Evolutionary conservation across 2,888 invertebrate genomes (phyloP), one percentile per base, ranked within the genome.

Genomic region (Pherbina coryleti): DNA sequence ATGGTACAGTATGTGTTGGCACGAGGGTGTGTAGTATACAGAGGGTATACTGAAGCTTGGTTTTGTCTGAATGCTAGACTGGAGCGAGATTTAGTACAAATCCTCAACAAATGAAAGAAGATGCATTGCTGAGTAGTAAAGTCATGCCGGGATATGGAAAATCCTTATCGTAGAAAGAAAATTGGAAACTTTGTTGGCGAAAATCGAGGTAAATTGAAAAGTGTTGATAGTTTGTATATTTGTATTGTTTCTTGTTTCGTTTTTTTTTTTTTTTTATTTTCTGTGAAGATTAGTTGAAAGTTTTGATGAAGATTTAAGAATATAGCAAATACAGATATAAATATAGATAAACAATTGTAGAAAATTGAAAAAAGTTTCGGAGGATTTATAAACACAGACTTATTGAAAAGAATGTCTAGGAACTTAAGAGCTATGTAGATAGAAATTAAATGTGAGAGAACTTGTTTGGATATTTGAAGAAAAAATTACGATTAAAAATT

Each of bases 41-140:
- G 44, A 44, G 11, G 44, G 44, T 11, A 11, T 44, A 5, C 3
- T 5, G 3, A 5, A 31, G 31, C 8, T 44, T 31, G 57, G 31
- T 55, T n/a, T n/a, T n/a, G 67, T 19, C 25, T 19, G 25, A 67
- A 49, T 49, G 49, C 14, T 51, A 53, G 34, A 51, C 75, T 66
- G 19, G 53, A 77, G 78, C 80, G 80, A 78, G 82, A 81, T 81
- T 81, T 82, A 78, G 79, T 76, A 78, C 76, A 82, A 81, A 82
- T 81, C 81, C 81, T 67, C 71, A 77, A 77, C 75, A 80, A 80
- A 79, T 80, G 78, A 80, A 82, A 79, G 66, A 79, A 82, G 78
- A 81, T 78, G 78, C 77, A 81, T 75, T 78, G 70, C 55, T 69
- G 67, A 74, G 31, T 25, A 64, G n/a, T 31, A 66, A 53, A 64